A percentile compares a stretch with the other conserved stretches of the same genome.
Evolutionary conservation across 2,113 vertebrate genomes (phyloP).

Genomic region (Sigmodon hispidus): DNA sequence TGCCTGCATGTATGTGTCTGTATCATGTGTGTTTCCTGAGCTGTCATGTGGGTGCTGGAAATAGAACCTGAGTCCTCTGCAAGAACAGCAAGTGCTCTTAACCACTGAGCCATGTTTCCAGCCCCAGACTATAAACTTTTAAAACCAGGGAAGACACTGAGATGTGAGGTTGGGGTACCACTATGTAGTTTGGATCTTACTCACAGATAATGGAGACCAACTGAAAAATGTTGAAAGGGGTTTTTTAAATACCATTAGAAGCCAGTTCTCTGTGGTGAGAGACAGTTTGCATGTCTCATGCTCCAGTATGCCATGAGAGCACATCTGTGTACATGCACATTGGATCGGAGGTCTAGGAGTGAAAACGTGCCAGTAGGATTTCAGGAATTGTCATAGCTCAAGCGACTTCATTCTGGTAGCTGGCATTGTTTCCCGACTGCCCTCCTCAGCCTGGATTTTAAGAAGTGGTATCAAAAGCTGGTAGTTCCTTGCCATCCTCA

Average conservation of each 20-base stretch:
- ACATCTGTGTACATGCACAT: background rate
- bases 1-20: background rate
- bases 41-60: background rate
- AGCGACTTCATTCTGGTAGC: slow-evolving; percentile 1
- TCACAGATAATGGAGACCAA: background rate
- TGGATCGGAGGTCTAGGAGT: background rate
- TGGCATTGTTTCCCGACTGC: background rate
- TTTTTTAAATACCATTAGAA: slow-evolving; percentile 20
- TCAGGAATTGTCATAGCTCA: background rate
- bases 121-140: background rate
- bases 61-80: background rate
- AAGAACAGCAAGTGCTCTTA: background rate
- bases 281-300: background rate
- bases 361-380: slow-evolving; percentile 2
- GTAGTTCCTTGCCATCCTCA: background rate
- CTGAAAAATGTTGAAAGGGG: background rate
- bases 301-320: background rate
- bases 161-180: slow-evolving; percentile 14
- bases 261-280: slow-evolving; percentile 10
- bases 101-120: background rate
- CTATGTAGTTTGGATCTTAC: slow-evolving; percentile 44
- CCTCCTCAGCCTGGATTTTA: background rate
- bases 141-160: background rate
- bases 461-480: slow-evolving; percentile 60
- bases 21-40: background rate